Base-by-base conservation (phyloP, 2,797 vertebrate species). In the Acanthurus tractus region DNA sequence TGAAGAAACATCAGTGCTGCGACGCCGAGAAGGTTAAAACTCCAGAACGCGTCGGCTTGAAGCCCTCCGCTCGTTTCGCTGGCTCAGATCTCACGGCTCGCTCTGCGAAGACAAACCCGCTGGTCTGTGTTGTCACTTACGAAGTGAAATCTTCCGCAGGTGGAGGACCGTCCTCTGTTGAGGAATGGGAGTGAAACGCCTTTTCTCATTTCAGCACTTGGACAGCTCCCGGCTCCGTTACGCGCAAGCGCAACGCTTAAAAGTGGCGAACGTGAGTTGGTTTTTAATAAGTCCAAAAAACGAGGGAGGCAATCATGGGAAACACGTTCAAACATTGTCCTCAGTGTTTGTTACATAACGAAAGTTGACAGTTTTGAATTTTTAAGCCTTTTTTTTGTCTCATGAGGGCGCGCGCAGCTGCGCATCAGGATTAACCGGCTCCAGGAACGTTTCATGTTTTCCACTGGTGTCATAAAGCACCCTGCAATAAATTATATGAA, bases 161-260 rank as follows among this genome's bases (percentile, higher is more conserved):
- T 91, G 79, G 81, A 82, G 76, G 66, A 65, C 72, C 69, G 64
- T 88, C 81, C 80, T 85, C 83, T 83, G 86, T 80, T 80, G 90
- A 91, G 89, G 86, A 93, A 90, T 82, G 84, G 83, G 74, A 88
- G 79, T 90, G 89, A 88, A 95, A 93, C 95, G 86, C 87, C 92
- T 88, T 91, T 93, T 91, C 89, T 91, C 90, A 84, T 89, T 92
- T 94, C 93, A 96, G 91, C 86, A 89, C 83, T 92, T 95, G 96
- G 96, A 96, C 93, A 97, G 96, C 95, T 96, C 94, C 94, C 81
- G 90, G 85, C 67, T 69, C 53, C 87, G 86, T 82, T 89, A 85
- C 91, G 96, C 96, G 97, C 97, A 97, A 94, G 97, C 96, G 96
- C 96, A 81, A 85, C 87, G 59, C 49, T 86, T 70, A 82, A 91